A percentile compares a stretch with the other conserved stretches of the same genome.
phyloP scores from a whole-genome alignment of 2,797 vertebrate genomes.

The Streptopelia turtur region DNA sequence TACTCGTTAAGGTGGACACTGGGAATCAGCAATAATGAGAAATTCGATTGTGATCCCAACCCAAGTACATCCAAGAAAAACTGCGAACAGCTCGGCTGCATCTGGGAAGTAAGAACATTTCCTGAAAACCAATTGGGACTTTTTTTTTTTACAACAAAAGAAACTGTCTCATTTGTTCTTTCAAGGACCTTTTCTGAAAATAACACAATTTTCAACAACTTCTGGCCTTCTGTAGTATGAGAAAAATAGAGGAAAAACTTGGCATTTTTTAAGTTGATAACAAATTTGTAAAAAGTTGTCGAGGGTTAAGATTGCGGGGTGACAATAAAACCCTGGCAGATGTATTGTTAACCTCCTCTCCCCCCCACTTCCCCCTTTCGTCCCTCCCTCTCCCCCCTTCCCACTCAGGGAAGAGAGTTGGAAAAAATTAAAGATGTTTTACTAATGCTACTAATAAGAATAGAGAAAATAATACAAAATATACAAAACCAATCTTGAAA shows the following conservation, averaged over 20 bases:
- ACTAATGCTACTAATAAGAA: no score
- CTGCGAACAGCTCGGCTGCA: conserved; percentile 80
- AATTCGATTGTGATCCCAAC: conserved; percentile 82
- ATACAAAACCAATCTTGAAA: no score
- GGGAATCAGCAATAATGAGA: background rate
- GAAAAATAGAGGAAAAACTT: background rate
- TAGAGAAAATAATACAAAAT: no score
- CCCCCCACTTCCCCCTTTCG: no score
- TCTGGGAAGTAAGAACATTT: conserved; percentile 77
- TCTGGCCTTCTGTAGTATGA: background rate
- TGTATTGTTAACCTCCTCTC: no score
- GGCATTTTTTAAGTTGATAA: background rate
- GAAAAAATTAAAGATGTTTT: no score
- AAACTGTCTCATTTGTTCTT: background rate
- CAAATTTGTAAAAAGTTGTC: background rate
- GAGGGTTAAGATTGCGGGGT: no score
- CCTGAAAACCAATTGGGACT: background rate
- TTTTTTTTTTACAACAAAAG: background rate
- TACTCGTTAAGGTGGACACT: conserved; percentile 77
- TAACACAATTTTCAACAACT: fast-evolving
- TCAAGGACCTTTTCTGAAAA: background rate
- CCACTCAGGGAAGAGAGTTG: no score
- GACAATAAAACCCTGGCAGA: no score
- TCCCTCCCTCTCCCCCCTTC: no score
- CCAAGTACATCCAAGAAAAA: background rate